Evolutionary conservation across 2,113 vertebrate genomes (phyloP).

Genomic region (Pleuronectes platessa): DNA sequence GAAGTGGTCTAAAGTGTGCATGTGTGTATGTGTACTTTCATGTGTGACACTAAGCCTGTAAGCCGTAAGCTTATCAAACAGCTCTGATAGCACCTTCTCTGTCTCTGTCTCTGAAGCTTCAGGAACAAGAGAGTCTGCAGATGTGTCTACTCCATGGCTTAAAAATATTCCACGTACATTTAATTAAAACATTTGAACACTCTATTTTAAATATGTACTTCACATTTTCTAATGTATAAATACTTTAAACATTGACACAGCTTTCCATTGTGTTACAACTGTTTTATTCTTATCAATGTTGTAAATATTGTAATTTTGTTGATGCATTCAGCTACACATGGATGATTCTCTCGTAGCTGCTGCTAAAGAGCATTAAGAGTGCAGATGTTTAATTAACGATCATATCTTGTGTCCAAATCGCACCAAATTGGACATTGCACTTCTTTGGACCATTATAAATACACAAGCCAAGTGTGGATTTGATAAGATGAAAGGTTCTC

Average conservation of each 20-base stretch:
- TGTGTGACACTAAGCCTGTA: slow-evolving; percentile 66
- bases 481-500: neutral
- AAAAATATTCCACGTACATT: slow-evolving; percentile 31
- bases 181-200: slow-evolving; percentile 14
- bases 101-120: slow-evolving; percentile 58
- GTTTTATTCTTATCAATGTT: no score
- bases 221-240: no score
- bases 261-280: no score
- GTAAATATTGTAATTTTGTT: no score
- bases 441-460: no score
- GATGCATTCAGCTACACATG: no score
- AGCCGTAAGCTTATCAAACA: slow-evolving; percentile 67
- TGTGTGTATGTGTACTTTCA: slow-evolving; percentile 56
- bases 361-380: no score
- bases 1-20: slow-evolving; percentile 42
- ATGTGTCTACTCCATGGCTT: slow-evolving; percentile 39
- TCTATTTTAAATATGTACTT: neutral
- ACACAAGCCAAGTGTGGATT: neutral
- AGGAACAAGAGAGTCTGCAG: slow-evolving; percentile 37
- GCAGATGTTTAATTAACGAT: no score
- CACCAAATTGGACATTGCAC: no score
- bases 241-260: no score
- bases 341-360: no score
- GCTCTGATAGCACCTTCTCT: slow-evolving; percentile 52
- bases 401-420: no score